Percentiles rank a stretch among this genome's conserved stretches.
Evolutionary conservation across 2,113 vertebrate genomes (phyloP).

Genomic region (Psephotus haematonotus): DNA sequence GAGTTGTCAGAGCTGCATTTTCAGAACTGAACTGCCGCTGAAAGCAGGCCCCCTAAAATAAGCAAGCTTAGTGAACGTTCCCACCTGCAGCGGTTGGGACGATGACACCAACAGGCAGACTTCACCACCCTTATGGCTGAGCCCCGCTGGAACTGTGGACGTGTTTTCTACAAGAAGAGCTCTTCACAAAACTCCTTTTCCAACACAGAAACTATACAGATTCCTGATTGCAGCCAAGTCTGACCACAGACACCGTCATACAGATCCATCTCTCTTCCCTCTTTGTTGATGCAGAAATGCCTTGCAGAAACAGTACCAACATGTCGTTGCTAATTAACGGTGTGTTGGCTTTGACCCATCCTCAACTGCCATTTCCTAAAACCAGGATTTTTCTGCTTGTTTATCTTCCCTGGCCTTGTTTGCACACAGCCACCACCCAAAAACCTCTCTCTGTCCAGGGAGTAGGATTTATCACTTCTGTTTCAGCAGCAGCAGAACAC

Average conservation of each 20-base stretch:
- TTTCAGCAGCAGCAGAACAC: slow-evolving; percentile 9
- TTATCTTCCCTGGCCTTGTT: neutral
- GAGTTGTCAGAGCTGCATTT: neutral
- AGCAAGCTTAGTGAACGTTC: slow-evolving; percentile 27
- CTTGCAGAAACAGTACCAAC: neutral
- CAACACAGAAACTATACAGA: neutral
- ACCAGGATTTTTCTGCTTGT: neutral
- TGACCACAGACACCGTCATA: slow-evolving; percentile 20
- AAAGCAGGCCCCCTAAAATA: slow-evolving; percentile 27
- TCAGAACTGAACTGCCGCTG: neutral
- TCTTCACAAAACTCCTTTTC: neutral
- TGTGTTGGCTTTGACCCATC: neutral
- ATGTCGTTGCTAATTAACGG: slow-evolving; percentile 12
- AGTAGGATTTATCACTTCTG: slow-evolving; percentile 2
- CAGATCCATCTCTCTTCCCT: neutral
- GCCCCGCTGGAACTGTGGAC: slow-evolving; percentile 2
- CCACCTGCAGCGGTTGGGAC: slow-evolving; percentile 35
- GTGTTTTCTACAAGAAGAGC: neutral
- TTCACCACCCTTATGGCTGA: slow-evolving; percentile 25
- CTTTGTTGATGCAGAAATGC: neutral
- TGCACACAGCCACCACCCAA: slow-evolving; percentile 5
- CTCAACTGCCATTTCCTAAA: neutral
- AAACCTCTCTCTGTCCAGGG: neutral
- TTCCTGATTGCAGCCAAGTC: slow-evolving; percentile 10
- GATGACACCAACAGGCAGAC: slow-evolving; percentile 10